A percentile compares a stretch with the other conserved stretches of the same genome.
phyloP scores from a whole-genome alignment of 2,113 vertebrate genomes.

The Apaloderma vittatum region DNA sequence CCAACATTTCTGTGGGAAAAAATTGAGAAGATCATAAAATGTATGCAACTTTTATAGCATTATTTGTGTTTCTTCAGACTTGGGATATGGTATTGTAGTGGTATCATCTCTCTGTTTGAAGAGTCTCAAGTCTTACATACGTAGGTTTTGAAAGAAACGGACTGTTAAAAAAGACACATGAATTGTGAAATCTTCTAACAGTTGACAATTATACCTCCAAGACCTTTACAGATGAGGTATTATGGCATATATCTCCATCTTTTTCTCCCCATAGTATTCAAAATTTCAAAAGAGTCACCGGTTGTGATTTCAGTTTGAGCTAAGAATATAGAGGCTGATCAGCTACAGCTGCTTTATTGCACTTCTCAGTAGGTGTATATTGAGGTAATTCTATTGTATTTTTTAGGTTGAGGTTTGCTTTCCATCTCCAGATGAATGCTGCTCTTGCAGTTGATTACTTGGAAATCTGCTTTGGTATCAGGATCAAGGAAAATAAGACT shows the following conservation, averaged over 20 bases:
- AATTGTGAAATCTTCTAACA: not conserved
- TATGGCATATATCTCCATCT: not conserved
- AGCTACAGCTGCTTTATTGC: not conserved
- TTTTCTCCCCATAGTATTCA: not conserved
- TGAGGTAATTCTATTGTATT: not conserved
- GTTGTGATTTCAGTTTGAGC: conserved; percentile 2
- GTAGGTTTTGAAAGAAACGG: not conserved
- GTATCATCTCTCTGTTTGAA: not conserved
- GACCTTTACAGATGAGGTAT: conserved; percentile 9
- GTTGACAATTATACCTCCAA: not conserved
- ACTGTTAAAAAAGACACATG: not conserved
- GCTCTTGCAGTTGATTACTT: not conserved
- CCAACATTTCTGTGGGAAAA: not conserved
- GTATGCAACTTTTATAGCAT: not conserved
- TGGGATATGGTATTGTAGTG: not conserved
- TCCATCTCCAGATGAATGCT: not conserved
- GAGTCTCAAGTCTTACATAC: not conserved
- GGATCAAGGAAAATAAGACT: not conserved
- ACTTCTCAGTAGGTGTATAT: not conserved
- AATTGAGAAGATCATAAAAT: not conserved
- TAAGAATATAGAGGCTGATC: not conserved
- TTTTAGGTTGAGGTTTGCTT: not conserved
- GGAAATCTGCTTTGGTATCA: not conserved
- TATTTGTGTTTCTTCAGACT: not conserved
- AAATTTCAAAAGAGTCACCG: conserved; percentile 17